Evolutionary conservation across 2,797 vertebrate genomes (phyloP), one percentile per base, ranked within the genome.

Genomic region (Hyperoplus immaculatus): DNA sequence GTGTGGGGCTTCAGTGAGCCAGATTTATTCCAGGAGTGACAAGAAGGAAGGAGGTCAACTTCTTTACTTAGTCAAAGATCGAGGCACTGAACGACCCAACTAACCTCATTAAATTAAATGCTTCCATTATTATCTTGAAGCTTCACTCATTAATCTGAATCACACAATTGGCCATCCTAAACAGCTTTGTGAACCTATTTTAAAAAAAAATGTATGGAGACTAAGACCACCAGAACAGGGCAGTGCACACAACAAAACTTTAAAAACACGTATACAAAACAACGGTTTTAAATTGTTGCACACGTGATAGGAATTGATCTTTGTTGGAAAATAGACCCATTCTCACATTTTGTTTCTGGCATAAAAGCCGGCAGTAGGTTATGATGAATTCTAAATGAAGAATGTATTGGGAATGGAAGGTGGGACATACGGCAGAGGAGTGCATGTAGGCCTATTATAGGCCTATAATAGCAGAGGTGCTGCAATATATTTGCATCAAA

Each of bases 401-500:
- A 64, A 43, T 69, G 62, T 53, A 65, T 21, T 46, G 66, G 62
- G 55, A 79, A 63, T 62, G 62, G 18, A 71, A 83, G 50, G 65
- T 60, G 43, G 58, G 69, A 60, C 42, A 65, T 56, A 69, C 13
- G 83, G 63, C 57, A 75, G 74, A 81, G 66, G 73, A 78, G 36
- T 78, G 60, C 58, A 68, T 78, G 69, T 81, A 61, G 76, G 64
- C 51, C 77, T 75, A 55, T n/a, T n/a, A n/a, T n/a, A n/a, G n/a
- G n/a, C n/a, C n/a, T n/a, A n/a, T n/a, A n/a, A n/a, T 43, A 77
- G 80, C 75, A 62, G 49, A 18, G 29, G 43, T 82, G 64, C 59
- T 82, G 80, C 66, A 50, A 67, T 67, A 55, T 81, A 70, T 87
- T 85, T 88, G 64, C 62, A 85, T 77, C 69, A 78, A 87, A 60